Evolutionary conservation across 1,140 invertebrate species (phyloP).

Genomic region (Caenorhabditis elegans): DNA sequence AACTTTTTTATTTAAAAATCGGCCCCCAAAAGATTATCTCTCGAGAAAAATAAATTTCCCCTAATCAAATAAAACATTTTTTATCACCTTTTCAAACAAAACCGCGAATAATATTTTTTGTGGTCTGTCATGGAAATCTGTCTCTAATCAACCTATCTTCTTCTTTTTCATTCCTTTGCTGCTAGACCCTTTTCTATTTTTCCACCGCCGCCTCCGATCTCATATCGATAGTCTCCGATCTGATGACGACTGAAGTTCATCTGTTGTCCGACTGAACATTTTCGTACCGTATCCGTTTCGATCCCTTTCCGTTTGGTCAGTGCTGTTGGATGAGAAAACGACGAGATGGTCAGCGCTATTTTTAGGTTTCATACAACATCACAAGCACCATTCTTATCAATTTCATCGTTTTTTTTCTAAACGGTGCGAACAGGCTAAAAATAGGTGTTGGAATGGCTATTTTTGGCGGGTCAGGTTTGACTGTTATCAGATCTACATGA

Average conservation of each 20-base stretch:
- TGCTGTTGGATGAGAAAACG: neutral
- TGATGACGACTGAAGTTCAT: constrained; percentile 31
- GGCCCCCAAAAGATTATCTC: too few species aligned
- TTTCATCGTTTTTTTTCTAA: neutral
- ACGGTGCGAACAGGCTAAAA: neutral
- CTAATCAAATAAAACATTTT: neutral
- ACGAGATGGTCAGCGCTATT: neutral
- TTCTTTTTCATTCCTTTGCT: neutral
- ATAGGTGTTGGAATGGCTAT: neutral
- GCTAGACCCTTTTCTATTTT: neutral
- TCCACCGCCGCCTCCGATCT: neutral
- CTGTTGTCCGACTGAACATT: constrained; percentile 13
- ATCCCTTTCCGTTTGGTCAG: neutral
- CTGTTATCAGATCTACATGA: too few species aligned
- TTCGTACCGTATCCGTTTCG: neutral
- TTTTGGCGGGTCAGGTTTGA: neutral
- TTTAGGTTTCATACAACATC: constrained; percentile 1
- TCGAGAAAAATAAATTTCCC: too few species aligned
- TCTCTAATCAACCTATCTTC: neutral
- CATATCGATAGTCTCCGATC: constrained; percentile 28
- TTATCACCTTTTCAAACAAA: neutral
- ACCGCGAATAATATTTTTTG: too few species aligned
- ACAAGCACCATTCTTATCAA: neutral
- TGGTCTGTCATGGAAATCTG: neutral
- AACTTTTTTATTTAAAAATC: too few species aligned